A percentile compares a stretch with the other conserved stretches of the same genome.
phyloP scores from a whole-genome alignment of 2,888 invertebrate genomes.

The Prenolepis imparis region DNA sequence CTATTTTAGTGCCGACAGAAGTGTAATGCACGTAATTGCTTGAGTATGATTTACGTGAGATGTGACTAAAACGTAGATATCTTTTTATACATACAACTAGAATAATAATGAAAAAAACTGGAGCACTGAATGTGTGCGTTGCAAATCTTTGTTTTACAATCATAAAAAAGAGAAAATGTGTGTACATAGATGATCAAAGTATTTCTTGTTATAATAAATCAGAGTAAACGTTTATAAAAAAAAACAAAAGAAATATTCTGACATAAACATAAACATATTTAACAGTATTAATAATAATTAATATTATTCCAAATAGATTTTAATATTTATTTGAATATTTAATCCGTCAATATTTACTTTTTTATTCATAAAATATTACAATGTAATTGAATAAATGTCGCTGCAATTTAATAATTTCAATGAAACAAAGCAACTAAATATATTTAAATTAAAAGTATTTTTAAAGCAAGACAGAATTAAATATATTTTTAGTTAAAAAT shows the following conservation, averaged over 20 bases:
- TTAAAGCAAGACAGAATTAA: not conserved
- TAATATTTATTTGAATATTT: not conserved
- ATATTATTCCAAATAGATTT: not conserved
- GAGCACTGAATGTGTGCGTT: not conserved
- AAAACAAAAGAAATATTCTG: not conserved
- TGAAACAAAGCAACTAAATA: not conserved
- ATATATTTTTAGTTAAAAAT: not conserved
- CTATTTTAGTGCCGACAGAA: not conserved
- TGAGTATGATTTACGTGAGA: slow-evolving; percentile 33
- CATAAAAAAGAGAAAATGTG: slow-evolving; percentile 7
- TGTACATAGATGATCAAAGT: not conserved
- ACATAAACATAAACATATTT: not conserved
- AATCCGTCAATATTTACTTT: too few species aligned
- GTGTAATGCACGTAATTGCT: slow-evolving; percentile 1
- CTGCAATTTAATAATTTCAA: not conserved
- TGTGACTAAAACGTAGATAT: slow-evolving; percentile 6
- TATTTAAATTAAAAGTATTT: not conserved
- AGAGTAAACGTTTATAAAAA: not conserved
- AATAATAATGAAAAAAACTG: slow-evolving; percentile 39
- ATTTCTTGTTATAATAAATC: not conserved
- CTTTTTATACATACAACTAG: slow-evolving; percentile 23
- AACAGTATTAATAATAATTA: not conserved
- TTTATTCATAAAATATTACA: not conserved
- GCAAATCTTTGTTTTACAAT: slow-evolving; percentile 6
- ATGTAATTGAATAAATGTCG: not conserved